Conservation (phyloP, 2,113 vertebrate species). For the Zeus faber region DNA sequence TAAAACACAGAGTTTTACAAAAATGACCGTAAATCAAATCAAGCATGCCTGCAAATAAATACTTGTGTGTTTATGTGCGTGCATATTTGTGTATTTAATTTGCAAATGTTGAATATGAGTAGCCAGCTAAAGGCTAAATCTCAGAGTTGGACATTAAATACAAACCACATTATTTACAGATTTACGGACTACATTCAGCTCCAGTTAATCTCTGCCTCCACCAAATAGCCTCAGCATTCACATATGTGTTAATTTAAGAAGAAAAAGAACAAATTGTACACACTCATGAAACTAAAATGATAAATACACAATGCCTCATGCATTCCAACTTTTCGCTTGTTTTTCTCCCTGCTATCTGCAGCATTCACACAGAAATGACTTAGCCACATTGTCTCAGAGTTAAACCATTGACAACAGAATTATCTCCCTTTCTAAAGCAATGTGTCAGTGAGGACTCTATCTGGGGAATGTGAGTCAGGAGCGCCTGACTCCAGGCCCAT, state of each 20-base stretch:
- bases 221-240: too few relatives aligned
- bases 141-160: conserved; percentile 22
- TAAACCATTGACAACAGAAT: neutral
- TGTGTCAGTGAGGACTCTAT: conserved; percentile 10
- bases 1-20: too few relatives aligned
- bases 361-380: neutral
- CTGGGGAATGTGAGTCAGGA: neutral
- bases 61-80: too few relatives aligned
- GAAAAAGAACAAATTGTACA: too few relatives aligned
- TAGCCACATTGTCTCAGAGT: conserved; percentile 3
- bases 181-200: conserved; percentile 34
- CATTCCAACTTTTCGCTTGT: too few relatives aligned
- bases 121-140: conserved; percentile 15
- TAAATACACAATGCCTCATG: too few relatives aligned
- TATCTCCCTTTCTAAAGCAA: conserved; percentile 6
- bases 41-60: too few relatives aligned
- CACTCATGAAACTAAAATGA: too few relatives aligned
- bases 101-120: too few relatives aligned
- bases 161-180: conserved; percentile 24
- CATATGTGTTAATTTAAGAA: too few relatives aligned
- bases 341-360: neutral
- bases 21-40: neutral
- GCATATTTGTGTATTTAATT: too few relatives aligned
- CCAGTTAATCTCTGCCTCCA: too few relatives aligned
- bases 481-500: conserved; percentile 21